Conservation (phyloP, 2,797 vertebrate species). For the Trachops cirrhosus region DNA sequence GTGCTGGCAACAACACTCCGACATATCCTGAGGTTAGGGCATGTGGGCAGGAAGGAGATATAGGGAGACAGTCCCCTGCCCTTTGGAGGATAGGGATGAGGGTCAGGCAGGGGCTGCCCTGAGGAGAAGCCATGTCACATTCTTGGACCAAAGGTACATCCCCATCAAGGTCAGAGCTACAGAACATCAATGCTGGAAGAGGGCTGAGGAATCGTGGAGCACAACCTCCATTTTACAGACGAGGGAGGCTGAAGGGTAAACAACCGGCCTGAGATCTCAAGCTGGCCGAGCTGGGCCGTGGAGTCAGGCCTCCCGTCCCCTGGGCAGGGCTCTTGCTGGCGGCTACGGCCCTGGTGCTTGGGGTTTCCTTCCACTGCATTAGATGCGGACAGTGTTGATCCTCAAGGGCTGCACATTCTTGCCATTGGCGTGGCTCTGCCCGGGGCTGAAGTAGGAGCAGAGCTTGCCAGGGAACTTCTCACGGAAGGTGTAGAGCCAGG, state of each 20-base stretch:
- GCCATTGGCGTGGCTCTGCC: constrained; percentile 98
- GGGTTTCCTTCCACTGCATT: background rate
- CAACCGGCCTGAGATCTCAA: background rate
- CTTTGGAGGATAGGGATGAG: background rate
- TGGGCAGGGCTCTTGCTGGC: background rate
- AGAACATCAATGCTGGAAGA: background rate
- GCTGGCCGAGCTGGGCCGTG: rapidly evolving
- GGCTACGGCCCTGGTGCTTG: background rate
- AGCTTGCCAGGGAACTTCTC: constrained; percentile 94
- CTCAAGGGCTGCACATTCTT: constrained; percentile 97
- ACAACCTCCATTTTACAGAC: background rate
- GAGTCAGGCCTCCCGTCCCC: rapidly evolving
- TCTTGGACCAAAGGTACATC: background rate
- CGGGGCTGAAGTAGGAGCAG: constrained; percentile 96
- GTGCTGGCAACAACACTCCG: background rate
- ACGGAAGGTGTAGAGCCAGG: constrained; percentile 98
- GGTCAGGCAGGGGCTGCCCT: background rate
- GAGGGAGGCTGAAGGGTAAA: background rate
- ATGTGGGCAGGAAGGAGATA: background rate
- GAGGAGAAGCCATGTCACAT: constrained; percentile 15
- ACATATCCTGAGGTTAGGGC: background rate
- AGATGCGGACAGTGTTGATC: constrained; percentile 97
- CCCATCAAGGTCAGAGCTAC: constrained; percentile 11
- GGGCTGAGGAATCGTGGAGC: background rate
- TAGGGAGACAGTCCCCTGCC: background rate